Percentiles rank a stretch among this genome's conserved stretches.
Conservation (phyloP, 2,797 vertebrate genomes). For the Sebastes cheni region DNA sequence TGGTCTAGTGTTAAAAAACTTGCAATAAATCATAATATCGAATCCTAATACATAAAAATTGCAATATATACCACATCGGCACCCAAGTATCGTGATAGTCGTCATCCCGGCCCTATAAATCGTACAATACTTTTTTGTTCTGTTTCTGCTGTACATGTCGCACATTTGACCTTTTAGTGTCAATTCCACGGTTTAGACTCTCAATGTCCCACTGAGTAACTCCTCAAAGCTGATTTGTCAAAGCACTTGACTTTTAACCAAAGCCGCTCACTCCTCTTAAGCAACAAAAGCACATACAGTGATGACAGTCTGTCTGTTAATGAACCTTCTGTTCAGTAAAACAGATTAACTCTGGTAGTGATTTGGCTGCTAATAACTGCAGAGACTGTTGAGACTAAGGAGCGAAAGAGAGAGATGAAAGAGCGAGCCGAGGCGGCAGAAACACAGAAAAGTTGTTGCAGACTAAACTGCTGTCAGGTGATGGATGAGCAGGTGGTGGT, state of each 20-base stretch:
- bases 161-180: not conserved
- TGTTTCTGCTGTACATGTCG: not conserved
- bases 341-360: slow-evolving; percentile 47
- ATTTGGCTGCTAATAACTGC: slow-evolving; percentile 53
- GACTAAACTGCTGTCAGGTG: slow-evolving; percentile 42
- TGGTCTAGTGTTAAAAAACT: too few species aligned
- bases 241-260: slow-evolving; percentile 44
- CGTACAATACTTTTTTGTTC: not conserved
- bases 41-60: too few species aligned
- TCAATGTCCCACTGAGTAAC: slow-evolving; percentile 7
- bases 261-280: slow-evolving; percentile 21
- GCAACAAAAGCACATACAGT: slow-evolving; percentile 34
- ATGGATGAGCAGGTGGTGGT: slow-evolving; percentile 54
- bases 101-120: too few species aligned
- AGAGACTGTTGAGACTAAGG: slow-evolving; percentile 21
- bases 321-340: slow-evolving; percentile 53
- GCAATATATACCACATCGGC: too few species aligned
- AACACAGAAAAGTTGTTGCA: slow-evolving; percentile 29
- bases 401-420: not conserved
- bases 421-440: not conserved
- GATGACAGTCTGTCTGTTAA: slow-evolving; percentile 45
- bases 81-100: too few species aligned
- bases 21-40: too few species aligned
- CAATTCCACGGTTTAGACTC: not conserved
- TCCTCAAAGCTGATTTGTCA: slow-evolving; percentile 33